A percentile compares a stretch with the other conserved stretches of the same genome.
These are phyloP conservation scores for Pecten maximus DNA, from an alignment of 2,888 invertebrate genomes.

Conservation along the genomic window DNA sequence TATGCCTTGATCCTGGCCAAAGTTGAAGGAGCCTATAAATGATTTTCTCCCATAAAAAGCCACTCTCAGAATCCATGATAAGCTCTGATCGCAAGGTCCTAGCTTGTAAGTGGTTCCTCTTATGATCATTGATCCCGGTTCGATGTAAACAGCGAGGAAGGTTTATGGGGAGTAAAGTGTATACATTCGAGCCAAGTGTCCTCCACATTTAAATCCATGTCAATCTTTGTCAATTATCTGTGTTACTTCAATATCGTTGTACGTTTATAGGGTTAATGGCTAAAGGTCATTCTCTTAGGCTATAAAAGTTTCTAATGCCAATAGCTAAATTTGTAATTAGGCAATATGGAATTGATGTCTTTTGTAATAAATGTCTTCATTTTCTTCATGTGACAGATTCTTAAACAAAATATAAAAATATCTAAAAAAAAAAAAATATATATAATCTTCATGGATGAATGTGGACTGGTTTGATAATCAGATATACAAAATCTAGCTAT, in stretches of 20 bases:
- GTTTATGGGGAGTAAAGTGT: background rate
- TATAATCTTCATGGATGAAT: no score
- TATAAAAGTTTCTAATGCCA: no score
- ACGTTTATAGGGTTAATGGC: background rate
- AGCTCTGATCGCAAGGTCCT: background rate
- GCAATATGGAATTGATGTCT: no score
- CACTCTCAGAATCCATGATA: slow-evolving; percentile 1
- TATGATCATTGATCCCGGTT: slow-evolving; percentile 1
- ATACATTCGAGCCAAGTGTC: background rate
- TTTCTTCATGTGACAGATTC: no score
- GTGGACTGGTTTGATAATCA: no score
- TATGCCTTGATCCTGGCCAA: background rate
- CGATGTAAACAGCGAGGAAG: background rate
- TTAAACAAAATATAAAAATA: no score
- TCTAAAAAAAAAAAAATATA: no score
- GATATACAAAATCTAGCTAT: no score
- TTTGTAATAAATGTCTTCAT: no score
- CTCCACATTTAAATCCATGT: background rate
- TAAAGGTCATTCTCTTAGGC: background rate
- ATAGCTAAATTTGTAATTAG: no score
- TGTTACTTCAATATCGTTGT: background rate
- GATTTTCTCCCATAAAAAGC: slow-evolving; percentile 23
- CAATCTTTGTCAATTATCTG: background rate
- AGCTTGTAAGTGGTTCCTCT: background rate
- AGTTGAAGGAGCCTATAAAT: slow-evolving; percentile 2